Percentiles rank a stretch among this genome's conserved stretches.
These are phyloP conservation scores for Ips typographus DNA, from an alignment of 1,140 invertebrate genomes.

Conservation along the genomic window DNA sequence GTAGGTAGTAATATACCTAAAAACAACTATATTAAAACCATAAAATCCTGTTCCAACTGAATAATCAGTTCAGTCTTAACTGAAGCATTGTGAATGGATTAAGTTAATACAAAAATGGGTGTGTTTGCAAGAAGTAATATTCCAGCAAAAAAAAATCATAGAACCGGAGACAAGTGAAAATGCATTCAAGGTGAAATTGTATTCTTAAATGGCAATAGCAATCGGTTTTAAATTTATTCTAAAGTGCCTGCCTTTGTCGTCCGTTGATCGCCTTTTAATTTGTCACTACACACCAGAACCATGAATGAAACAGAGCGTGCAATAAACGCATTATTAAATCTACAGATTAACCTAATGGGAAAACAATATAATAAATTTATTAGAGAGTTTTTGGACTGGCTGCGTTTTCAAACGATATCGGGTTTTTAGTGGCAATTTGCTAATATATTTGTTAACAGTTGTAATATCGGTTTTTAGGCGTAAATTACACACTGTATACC, in stretches of 20 bases:
- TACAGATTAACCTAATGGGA: constrained; percentile 5
- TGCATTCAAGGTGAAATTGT: constrained; percentile 8
- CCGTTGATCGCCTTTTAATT: constrained; percentile 10
- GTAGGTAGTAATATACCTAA: too few relatives aligned
- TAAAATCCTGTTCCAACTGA: too few relatives aligned
- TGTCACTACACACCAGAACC: constrained; percentile 5
- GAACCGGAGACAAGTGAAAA: background rate
- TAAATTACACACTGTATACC: too few relatives aligned
- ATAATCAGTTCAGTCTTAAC: too few relatives aligned
- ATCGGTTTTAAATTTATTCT: background rate
- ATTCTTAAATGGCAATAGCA: background rate
- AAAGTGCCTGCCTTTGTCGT: background rate
- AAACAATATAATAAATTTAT: constrained; percentile 4
- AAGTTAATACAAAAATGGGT: too few relatives aligned
- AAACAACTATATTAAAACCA: too few relatives aligned
- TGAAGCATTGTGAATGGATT: too few relatives aligned
- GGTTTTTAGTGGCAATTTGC: background rate
- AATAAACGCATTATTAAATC: constrained; percentile 10
- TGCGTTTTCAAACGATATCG: background rate
- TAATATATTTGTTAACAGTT: too few relatives aligned
- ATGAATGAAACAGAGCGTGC: constrained; percentile 25
- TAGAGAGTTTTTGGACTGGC: background rate
- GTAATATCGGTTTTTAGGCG: too few relatives aligned
- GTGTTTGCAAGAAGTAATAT: too few relatives aligned
- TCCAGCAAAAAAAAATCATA: too few relatives aligned